phyloP scores from a whole-genome alignment of 2,888 invertebrate species.

The Tenthredo amoena region DNA sequence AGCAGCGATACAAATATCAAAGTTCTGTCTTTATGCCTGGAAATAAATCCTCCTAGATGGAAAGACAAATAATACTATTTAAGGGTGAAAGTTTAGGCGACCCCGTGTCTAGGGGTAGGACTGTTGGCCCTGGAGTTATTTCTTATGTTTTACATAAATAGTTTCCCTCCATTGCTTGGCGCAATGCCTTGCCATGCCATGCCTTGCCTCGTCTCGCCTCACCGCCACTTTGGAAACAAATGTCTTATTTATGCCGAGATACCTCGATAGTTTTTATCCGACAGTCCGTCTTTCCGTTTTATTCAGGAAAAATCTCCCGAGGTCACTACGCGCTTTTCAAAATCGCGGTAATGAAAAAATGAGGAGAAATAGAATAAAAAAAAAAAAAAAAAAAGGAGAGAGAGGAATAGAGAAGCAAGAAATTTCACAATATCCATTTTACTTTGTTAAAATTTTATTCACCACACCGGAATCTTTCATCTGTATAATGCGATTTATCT shows the following conservation, averaged over 20 bases:
- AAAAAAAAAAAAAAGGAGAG: not conserved
- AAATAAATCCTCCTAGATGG: slow-evolving; percentile 53
- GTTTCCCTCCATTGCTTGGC: slow-evolving; percentile 53
- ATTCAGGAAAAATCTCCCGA: not conserved
- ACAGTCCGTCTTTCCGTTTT: not conserved
- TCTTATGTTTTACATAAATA: slow-evolving; percentile 55
- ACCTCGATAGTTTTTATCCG: slow-evolving; percentile 43
- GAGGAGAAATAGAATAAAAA: not conserved
- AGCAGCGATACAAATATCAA: slow-evolving; percentile 42
- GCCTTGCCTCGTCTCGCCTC: not conserved
- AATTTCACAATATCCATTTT: not conserved
- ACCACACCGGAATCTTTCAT: not conserved
- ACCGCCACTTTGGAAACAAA: slow-evolving; percentile 51
- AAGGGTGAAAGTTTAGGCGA: slow-evolving; percentile 56
- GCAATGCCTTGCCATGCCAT: slow-evolving; percentile 42
- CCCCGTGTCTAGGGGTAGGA: slow-evolving; percentile 54
- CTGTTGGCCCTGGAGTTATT: slow-evolving; percentile 52
- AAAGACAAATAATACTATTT: slow-evolving; percentile 56
- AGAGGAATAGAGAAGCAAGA: not conserved
- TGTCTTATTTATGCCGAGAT: slow-evolving; percentile 55
- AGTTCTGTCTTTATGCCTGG: slow-evolving; percentile 52
- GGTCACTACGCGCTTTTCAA: not conserved
- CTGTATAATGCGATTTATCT: slow-evolving; percentile 34
- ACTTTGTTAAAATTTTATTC: not conserved
- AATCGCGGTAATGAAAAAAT: not conserved